A percentile compares a stretch with the other conserved stretches of the same genome.
Conservation (phyloP, 2,113 vertebrate genomes). For the Hypomesus transpacificus region DNA sequence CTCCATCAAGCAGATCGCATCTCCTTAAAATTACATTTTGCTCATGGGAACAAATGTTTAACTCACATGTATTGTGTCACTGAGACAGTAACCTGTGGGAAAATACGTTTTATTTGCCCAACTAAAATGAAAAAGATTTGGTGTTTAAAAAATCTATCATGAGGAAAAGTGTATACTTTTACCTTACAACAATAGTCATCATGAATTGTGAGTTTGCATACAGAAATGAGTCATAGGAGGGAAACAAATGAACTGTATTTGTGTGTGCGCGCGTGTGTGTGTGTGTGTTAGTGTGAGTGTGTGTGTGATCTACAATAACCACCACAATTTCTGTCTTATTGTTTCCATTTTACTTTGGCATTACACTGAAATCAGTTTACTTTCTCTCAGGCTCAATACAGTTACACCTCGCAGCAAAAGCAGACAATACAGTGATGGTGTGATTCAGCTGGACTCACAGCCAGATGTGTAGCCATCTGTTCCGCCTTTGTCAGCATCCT, state of each 20-base stretch:
- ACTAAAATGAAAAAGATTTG: too few relatives aligned
- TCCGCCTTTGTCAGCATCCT: neutral
- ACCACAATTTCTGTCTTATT: neutral
- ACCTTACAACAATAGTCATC: too few relatives aligned
- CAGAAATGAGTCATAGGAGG: too few relatives aligned
- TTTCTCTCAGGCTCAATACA: slow-evolving; percentile 1
- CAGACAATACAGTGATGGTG: neutral
- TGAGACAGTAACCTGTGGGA: too few relatives aligned
- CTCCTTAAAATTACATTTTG: neutral
- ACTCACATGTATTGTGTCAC: neutral
- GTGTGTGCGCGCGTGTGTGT: neutral
- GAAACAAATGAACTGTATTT: too few relatives aligned
- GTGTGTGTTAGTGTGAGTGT: neutral
- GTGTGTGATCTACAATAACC: neutral
- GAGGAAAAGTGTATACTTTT: too few relatives aligned
- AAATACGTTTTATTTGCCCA: too few relatives aligned
- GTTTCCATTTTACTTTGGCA: neutral
- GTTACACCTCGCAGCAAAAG: neutral
- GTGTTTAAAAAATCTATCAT: too few relatives aligned
- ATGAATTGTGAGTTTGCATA: too few relatives aligned
- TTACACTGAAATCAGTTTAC: slow-evolving; percentile 4
- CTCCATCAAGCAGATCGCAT: neutral
- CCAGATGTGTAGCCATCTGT: slow-evolving; percentile 11
- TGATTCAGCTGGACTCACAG: neutral
- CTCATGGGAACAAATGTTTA: neutral